Base-by-base conservation (phyloP, 2,888 invertebrate genomes). In the Calameuta pallipes region DNA sequence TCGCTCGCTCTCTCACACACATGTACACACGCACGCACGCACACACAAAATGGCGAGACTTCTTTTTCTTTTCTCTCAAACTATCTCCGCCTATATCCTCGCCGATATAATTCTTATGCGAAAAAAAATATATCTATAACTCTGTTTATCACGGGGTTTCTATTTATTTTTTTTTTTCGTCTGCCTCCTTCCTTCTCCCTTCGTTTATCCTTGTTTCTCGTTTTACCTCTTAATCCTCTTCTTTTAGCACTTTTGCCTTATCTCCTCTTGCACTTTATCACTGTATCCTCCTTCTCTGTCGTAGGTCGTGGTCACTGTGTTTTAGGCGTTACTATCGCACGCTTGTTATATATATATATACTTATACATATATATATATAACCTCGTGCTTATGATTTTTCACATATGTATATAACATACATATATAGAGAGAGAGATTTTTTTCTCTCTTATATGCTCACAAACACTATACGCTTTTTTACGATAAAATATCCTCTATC, bases 181-280 rank as follows among this genome's bases (percentile, higher is more conserved):
- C 34, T 9, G 6, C 6, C 41, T 56, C 41, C 56, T 56, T 56
- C 41, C 23, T 56, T 56, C 41, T 56, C 23, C 41, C 41, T 80
- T 80, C 79, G 80, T 78, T 79, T 76, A 81, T 82, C 79, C 81
- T 75, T 75, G 73, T 34, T 76, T 69, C 73, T 73, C 68, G 74
- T 69, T 78, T 77, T 36, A 0, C 69, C 77, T 73, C 73, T 12
- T 41, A 15, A 9, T 4, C 15, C 73, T 73, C 73, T 76, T 79
- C 80, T 78, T 77, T 78, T 82, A 76, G 76, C n/a, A 12, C 69
- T 82, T 69, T 68, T 6, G 56, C 75, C 33, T 74, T 71, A 37
- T 68, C 74, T 68, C 4, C 74, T 79, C 69, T 82, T 78, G 79
- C 76, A 69, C 74, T 77, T 80, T 82, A 69, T 78, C 73, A 80